Conservation (phyloP, 2,888 invertebrate genomes). For the Bedellia somnulentella region DNA sequence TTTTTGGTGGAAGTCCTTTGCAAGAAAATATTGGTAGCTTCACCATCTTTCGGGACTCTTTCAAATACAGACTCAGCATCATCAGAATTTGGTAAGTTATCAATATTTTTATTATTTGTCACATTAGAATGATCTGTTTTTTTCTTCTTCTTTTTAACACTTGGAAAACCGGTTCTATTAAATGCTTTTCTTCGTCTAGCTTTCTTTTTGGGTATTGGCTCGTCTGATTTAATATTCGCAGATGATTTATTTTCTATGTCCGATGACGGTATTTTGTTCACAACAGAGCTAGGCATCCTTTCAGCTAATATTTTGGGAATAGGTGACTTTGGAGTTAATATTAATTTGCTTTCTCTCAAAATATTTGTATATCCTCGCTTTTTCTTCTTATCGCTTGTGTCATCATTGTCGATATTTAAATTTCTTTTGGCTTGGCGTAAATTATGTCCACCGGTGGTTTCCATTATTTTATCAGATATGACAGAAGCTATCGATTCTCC, state of each 20-base stretch:
- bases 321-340: constrained; percentile 37
- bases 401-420: constrained; percentile 32
- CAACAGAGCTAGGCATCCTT: constrained; percentile 25
- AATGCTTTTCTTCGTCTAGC: constrained; percentile 73
- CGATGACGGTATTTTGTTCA: constrained; percentile 20
- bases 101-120: constrained; percentile 26
- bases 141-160: constrained; percentile 80
- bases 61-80: constrained; percentile 57
- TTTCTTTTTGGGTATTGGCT: constrained; percentile 36
- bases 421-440: constrained; percentile 47
- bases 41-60: constrained; percentile 70
- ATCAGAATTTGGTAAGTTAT: constrained; percentile 36
- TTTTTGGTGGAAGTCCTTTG: constrained; percentile 58
- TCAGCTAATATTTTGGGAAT: constrained; percentile 44
- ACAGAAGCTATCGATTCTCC: constrained; percentile 51
- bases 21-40: constrained; percentile 67
- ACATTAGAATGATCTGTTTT: constrained; percentile 38
- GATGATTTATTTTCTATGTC: constrained; percentile 25
- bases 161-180: constrained; percentile 87
- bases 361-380: constrained; percentile 41
- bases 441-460: constrained; percentile 40
- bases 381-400: constrained; percentile 40
- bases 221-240: constrained; percentile 23
- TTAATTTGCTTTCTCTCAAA: constrained; percentile 47
- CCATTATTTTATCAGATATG: constrained; percentile 51